Base-by-base conservation (phyloP, 37 sponge, comb jelly and placozoan species). In the Aphrocallistes beatrix region DNA sequence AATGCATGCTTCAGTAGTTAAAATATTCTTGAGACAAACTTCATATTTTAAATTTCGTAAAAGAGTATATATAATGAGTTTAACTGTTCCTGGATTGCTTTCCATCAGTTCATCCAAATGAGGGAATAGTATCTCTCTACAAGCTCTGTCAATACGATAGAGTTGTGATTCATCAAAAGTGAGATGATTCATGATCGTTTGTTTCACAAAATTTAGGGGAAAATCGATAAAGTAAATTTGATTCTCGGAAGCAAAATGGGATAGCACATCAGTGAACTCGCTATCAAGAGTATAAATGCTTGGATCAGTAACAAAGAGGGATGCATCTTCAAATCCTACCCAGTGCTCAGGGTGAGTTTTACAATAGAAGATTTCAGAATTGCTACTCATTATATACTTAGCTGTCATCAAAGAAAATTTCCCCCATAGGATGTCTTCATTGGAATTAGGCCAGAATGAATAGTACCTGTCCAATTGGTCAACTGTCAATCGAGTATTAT, bases 391-490 rank as follows among this genome's bases (percentile, higher is more conserved):
- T 25, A 60, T 60, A 13, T 28, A 30, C 1, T 3, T 28, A 60
- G 75, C 75, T 3, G n/a, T 13, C 1, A 6, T 25, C 3, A 30
- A 60, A 60, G 75, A 13, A 6, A 60, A 60, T 3, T 60, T 60
- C 8, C 75, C 34, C 75, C 75, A 60, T 3, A 60, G 75, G 21
- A 60, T 30, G 34, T 60, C 21, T 32, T 28, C 75, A 38, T 84
- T 16, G 16, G 0, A 17, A 37, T 37, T 37, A 30, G 90, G 87
- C 84, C 85, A 92, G 0, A 92, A 83, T 0, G 51, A 37, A 39
- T 90, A 92, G 38, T 90, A 92, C 0, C 42, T 8, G 1, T 82
- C 17, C n/a, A 30, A 47, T 84, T 86, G 38, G 8, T 1, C 23
- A 50, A 32, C 23, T 23, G 85, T 85, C 34, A 51, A n/a, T 36